These are phyloP conservation scores for Todus mexicanus DNA, from an alignment of 2,797 vertebrate species.

Conservation along the genomic window DNA sequence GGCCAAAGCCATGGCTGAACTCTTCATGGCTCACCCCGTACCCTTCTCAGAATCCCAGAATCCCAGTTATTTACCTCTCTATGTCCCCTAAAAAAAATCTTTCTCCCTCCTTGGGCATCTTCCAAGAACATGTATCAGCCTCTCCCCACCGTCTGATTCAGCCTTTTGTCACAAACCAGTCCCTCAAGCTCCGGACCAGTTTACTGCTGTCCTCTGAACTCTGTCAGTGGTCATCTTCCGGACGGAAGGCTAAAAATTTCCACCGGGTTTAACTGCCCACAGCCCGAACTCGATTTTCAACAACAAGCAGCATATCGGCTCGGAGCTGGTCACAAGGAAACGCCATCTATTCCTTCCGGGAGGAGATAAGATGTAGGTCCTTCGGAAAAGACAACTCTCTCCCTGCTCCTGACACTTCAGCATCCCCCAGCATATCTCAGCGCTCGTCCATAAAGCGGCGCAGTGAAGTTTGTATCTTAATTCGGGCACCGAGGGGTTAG, in stretches of 20 bases:
- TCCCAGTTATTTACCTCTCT: neutral
- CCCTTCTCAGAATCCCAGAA: neutral
- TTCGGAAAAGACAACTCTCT: neutral
- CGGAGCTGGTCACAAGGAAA: neutral
- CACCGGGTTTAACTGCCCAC: neutral
- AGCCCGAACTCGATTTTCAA: neutral
- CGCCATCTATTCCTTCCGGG: neutral
- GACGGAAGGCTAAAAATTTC: neutral
- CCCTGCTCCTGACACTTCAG: neutral
- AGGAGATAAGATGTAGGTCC: neutral
- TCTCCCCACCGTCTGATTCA: conserved; percentile 12
- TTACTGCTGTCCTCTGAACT: neutral
- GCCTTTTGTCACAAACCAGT: conserved; percentile 16
- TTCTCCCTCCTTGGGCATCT: neutral
- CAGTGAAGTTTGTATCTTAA: neutral
- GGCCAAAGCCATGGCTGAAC: neutral
- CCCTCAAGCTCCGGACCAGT: neutral
- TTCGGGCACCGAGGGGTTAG: neutral
- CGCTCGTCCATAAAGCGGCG: rapidly evolving
- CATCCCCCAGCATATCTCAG: neutral
- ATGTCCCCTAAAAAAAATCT: neutral
- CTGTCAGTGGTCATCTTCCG: neutral
- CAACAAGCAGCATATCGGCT: neutral
- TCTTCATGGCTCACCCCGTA: neutral
- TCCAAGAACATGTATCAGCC: neutral